Evolutionary conservation across 2,113 vertebrate genomes (phyloP), one percentile per base, ranked within the genome.

Genomic region (Athene noctua): DNA sequence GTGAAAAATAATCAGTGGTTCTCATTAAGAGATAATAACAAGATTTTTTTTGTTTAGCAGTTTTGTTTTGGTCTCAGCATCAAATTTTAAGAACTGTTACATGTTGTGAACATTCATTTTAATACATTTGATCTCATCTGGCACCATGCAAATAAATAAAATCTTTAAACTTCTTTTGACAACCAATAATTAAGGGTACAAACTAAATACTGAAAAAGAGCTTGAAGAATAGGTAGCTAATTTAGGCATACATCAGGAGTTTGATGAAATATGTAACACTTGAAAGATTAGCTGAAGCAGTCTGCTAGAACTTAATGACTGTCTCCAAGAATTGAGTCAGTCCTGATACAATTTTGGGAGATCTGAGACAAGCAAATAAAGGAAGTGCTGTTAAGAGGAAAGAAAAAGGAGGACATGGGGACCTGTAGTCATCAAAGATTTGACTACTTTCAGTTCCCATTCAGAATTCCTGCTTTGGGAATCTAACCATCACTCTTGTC

Each of bases 1-100:
- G 49, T 89, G 27, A 91, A 88, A 97, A 92, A 94, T 92, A 95
- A 97, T 97, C 90, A 81, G 92, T 81, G 70, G 67, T 91, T 96
- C 94, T 96, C 80, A 89, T 93, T 93, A 94, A 81, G 83, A 92
- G 73, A 70, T 95, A 94, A 95, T 94, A 89, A 72, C 27, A 58
- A 81, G 81, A 55, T 18, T 80, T 86, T 91, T 94, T 84, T 85
- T 95, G 57, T 89, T 87, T 85, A 91, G 83, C 77, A 29, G 40
- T 85, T 89, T 89, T 92, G 80, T 79, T 94, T 96, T 87, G 61
- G 83, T 87, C 66, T 23, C 80, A 95, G 62, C 46, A 80, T 93
- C 77, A 84, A 87, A 85, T 77, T 80, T 95, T 89, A 92, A 85
- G 61, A 90, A 89, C n/a, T 58, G 74, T 75, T 92, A 75, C 58